Evolutionary conservation across 2,113 vertebrate species (phyloP).

Genomic region (Seriola dumerili): DNA sequence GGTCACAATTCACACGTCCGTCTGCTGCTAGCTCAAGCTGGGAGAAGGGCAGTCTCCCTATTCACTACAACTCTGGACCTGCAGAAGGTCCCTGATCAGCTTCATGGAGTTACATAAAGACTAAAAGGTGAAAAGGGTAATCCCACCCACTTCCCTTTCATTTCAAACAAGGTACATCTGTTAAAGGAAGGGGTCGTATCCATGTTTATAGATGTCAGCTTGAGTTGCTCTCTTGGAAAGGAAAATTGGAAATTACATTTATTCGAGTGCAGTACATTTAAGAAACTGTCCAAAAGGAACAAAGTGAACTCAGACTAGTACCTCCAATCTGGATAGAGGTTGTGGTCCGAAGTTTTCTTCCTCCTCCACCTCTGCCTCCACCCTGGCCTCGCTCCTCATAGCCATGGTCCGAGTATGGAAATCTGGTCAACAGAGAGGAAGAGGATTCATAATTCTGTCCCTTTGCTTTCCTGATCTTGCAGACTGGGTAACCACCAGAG

Average conservation of each 20-base stretch:
- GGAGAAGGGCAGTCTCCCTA: too few species aligned
- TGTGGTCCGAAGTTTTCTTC: constrained; percentile 96
- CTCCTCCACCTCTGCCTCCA: constrained; percentile 88
- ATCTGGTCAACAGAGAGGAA: neutral
- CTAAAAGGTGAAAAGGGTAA: neutral
- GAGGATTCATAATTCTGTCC: neutral
- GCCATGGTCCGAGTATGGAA: constrained; percentile 85
- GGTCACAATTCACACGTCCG: too few species aligned
- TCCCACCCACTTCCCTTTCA: neutral
- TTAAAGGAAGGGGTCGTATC: neutral
- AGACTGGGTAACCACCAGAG: neutral
- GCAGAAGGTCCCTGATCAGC: neutral
- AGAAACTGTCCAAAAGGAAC: neutral
- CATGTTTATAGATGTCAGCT: neutral
- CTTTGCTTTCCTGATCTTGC: neutral
- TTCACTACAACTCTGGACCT: neutral
- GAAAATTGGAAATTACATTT: neutral
- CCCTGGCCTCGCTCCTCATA: constrained; percentile 85
- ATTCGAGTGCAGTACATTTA: neutral
- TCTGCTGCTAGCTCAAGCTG: too few species aligned
- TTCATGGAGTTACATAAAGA: neutral
- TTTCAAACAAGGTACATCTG: neutral
- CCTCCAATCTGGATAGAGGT: constrained; percentile 91
- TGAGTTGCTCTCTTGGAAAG: neutral
- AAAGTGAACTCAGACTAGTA: constrained; percentile 48